Base-by-base conservation (phyloP, 2,113 vertebrate species). In the Pangasianodon gigas region DNA sequence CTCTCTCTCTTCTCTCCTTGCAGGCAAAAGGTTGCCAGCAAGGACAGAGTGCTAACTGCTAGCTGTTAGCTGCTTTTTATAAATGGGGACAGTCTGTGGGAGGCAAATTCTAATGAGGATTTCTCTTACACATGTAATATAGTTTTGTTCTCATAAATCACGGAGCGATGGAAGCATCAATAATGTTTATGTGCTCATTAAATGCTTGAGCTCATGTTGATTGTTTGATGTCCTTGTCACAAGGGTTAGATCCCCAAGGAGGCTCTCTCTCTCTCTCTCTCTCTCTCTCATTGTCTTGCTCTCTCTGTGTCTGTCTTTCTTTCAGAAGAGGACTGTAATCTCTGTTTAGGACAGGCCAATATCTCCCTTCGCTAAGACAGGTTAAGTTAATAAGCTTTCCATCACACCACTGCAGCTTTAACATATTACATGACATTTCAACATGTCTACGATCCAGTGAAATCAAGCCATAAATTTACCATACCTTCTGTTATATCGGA, bases 1-100 rank as follows among this genome's bases (percentile, higher is more conserved):
- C 62, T 16, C 65, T 84, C 62, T 26, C 11, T 48, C 32, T 77
- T 93, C 92, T 90, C 69, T 86, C 77, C 75, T 54, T 88, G 44
- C 10, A 21, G 85, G 93, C 87, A 91, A 95, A 95, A 96, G 95
- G 95, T 96, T 95, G 95, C 93, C 92, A 92, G 90, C 94, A 95
- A 96, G 95, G 94, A 96, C 95, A 94, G 93, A 91, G 89, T 91
- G 91, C 89, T 91, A 90, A 56, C 93, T 92, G 92, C 91, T 75
- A 41, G 67, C 52, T n/a, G 52, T 67, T 58, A 41, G 56, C 91
- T 93, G 91, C 91, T 80, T 95, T 94, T 94, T 93, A 94, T 95
- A 95, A 95, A 93, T 88, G 91, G 93, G 92, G 92, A 84, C 84
- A 69, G 91, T 88, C 21, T 48, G 90, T 94, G 91, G 90, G 93